phyloP scores from a whole-genome alignment of 2,888 invertebrate species.

The Coronaproctus castanopsis region DNA sequence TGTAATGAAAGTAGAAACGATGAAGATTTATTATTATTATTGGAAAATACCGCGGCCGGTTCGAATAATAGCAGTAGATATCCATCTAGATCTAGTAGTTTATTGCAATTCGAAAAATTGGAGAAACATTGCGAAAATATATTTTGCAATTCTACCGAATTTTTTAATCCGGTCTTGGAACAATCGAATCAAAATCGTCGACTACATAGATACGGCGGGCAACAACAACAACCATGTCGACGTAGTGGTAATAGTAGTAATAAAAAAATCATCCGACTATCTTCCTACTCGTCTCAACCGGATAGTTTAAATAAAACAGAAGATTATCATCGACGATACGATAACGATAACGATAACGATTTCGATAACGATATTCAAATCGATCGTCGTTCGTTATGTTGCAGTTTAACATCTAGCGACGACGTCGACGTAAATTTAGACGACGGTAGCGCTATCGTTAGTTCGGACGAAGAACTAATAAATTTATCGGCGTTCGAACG shows the following conservation, averaged over 20 bases:
- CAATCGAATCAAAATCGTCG: no score
- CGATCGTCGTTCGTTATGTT: no score
- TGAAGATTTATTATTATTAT: not conserved
- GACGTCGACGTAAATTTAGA: no score
- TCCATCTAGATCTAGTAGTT: constrained; percentile 44
- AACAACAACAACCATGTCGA: no score
- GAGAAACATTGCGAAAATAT: constrained; percentile 43
- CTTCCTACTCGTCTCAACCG: constrained; percentile 18
- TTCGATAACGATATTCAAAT: constrained; percentile 16
- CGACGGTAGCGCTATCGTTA: constrained; percentile 17
- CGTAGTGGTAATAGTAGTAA: constrained; percentile 9
- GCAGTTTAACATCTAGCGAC: constrained; percentile 15
- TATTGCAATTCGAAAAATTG: constrained; percentile 65
- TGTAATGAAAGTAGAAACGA: constrained; percentile 9
- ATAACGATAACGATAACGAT: constrained; percentile 4
- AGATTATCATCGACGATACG: not conserved
- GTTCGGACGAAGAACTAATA: constrained; percentile 15
- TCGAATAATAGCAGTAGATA: not conserved
- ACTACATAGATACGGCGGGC: no score
- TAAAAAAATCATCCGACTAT: constrained; percentile 26
- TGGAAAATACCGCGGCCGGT: not conserved
- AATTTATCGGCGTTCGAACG: constrained; percentile 10
- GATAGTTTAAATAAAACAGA: constrained; percentile 2
- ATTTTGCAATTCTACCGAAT: constrained; percentile 23
- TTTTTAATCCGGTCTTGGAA: constrained; percentile 24